Evolutionary conservation across 1,140 invertebrate species (phyloP), one percentile per base, ranked within the genome.

Genomic region (Protaetia brevitarsis): DNA sequence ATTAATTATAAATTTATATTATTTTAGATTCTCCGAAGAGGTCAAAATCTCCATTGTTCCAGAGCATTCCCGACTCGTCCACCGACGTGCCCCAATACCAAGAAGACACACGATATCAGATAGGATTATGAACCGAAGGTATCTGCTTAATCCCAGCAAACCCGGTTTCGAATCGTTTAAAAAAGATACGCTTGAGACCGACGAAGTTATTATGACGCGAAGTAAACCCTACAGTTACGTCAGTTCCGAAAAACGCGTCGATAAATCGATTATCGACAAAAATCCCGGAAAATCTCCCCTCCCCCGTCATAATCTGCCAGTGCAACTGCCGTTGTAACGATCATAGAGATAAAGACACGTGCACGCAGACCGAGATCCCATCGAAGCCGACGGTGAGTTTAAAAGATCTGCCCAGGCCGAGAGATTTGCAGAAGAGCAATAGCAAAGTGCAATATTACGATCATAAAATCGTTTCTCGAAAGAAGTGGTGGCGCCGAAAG

Each of bases 91-190:
- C 29, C 29, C 8, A 27, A 37, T 60, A 37, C 16, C 37, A 36
- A 2, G 2, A 29, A 26, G 65, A 75, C 37, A 73, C 73, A 7
- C 62, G 73, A 75, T 75, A 58, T 73, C 72, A 7, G 73, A 75
- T 56, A 63, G 71, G 60, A 75, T 75, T 29, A 74, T 64, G 59
- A 64, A 36, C 10, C 69, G 73, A 45, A 57, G 67, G 34, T 41
- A 69, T 5, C 26, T 28, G 7, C 8, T 51, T 51, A 8, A 16
- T 51, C 16, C 57, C 7, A n/a, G 7, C 7, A 29, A 28, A 29
- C 11, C 29, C 3, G 11, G 10, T 10, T 11, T 23, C 26, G 16
- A 19, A 7, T 51, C 21, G 8, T 51, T 51, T 8, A 59, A 29
- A n/a, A 59, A 28, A 16, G 13, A 23, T 8, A 23, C 19, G 19